Evolutionary conservation across 2,113 vertebrate species (phyloP).

Genomic region (Numenius arquata): DNA sequence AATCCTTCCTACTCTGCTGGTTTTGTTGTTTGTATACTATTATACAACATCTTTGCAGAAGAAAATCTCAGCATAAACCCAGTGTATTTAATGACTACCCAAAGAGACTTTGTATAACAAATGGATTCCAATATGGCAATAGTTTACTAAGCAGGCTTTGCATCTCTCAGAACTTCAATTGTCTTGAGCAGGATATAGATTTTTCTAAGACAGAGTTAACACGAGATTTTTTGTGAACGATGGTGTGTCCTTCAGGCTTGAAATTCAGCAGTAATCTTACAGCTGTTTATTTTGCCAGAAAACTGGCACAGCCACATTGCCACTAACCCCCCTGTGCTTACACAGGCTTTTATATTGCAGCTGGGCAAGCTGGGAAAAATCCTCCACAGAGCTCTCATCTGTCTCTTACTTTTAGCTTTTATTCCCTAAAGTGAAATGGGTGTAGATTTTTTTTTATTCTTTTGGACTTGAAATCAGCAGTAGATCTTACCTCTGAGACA

Average conservation of each 20-base stretch:
- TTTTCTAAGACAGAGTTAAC: background rate
- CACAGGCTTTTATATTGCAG: background rate
- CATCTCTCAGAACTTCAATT: background rate
- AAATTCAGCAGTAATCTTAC: background rate
- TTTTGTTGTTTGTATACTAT: background rate
- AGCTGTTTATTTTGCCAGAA: background rate
- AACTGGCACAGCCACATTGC: background rate
- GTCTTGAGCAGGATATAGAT: background rate
- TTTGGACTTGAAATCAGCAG: background rate
- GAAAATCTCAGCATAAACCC: background rate
- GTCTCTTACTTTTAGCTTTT: background rate
- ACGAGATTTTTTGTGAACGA: background rate
- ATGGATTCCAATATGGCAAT: background rate
- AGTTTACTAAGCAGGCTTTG: background rate
- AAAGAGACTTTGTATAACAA: background rate
- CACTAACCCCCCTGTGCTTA: background rate
- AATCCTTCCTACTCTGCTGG: background rate
- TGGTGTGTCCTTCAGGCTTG: background rate
- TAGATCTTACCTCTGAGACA: background rate
- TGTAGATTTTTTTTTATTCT: background rate
- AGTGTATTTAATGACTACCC: background rate
- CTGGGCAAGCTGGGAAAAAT: background rate
- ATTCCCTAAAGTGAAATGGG: background rate
- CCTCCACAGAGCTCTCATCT: background rate
- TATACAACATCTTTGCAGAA: background rate